Base-by-base conservation (phyloP, 2,113 vertebrate genomes). In the Hyperoodon ampullatus region DNA sequence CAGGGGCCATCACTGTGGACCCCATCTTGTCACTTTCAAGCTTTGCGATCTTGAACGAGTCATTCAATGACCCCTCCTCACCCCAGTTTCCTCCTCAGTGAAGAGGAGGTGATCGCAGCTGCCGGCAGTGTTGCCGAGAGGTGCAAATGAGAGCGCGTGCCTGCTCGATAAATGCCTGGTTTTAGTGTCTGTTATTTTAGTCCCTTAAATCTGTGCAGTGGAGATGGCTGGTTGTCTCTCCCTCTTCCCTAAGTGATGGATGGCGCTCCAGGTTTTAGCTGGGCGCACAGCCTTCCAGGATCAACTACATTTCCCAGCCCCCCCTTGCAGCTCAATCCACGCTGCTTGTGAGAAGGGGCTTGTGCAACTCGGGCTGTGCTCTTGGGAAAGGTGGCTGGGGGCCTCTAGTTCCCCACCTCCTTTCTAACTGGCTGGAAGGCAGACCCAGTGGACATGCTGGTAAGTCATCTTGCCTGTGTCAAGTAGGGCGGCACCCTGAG, bases 331-430 rank as follows among this genome's bases (percentile, higher is more conserved):
- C 50, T 81, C 21, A 13, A 21, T 30, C 7, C 33, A 13, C 10
- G 0, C 23, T 4, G 18, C 2, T 6, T 35, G 26, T 15, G 88
- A 86, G 71, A 90, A 24, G 42, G 0, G 10, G 8, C 1, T 0
- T 9, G 61, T 6, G 61, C 30, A 53, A 19, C n/a, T n/a, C 84
- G 26, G 53, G 53, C 24, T 21, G 4, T 60, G 58, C 89, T 96
- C 58, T 44, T 6, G 39, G 77, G 35, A 50, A 85, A 65, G 53
- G 42, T 23, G 19, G 23, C 53, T 15, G 16, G 30, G 21, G 83
- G 13, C 78, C 39, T 87, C 50, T 19, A 26, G 35, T 10, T 10
- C 42, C n/a, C 75, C 30, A 24, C 35, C n/a, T 53, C 12, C 8
- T n/a, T 58, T 21, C 75, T 66, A 35, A 6, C 7, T 33, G 13